Evolutionary conservation across 2,888 invertebrate species (phyloP), one percentile per base, ranked within the genome.

Genomic region (Seira sanloemensis): DNA sequence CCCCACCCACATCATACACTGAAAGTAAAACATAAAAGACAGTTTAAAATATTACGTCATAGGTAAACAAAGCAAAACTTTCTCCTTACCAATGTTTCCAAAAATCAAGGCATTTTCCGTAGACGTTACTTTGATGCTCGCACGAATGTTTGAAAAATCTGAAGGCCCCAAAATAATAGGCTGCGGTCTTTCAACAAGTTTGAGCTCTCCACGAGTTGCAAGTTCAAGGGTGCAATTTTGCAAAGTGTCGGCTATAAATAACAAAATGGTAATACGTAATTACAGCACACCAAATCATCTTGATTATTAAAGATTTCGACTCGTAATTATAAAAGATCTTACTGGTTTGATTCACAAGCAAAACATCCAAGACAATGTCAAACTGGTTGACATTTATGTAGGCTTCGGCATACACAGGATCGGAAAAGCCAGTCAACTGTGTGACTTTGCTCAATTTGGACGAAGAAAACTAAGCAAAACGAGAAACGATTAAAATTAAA

Each of bases 71-170:
- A n/a, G n/a, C n/a, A n/a, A n/a, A n/a, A n/a, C n/a, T n/a, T n/a
- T n/a, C 19, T 26, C 88, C 92, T 91, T 90, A 95, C 97, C 97
- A 89, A 99, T 99, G 91, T 99, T 99, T 84, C 99, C 99, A 92
- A 99, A 99, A 90, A 99, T 99, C 89, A 99, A 98, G 82, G 99
- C 99, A 92, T 99, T 99, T 92, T 99, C 99, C 0, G 99, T 99
- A 16, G 98, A 99, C 0, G 99, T 97, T n/a, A 98, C 98, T 92
- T 99, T 99, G 62, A 99, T 98, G 91, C 97, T 98, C 5, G 99
- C 99, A 92, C 98, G 98, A 90, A 99, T 99, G 91, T 98, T 97
- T 90, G 98, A 97, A 92, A 97, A 99, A 93, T 99, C 99, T 90
- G 98, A 94, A 0, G 99, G 98, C 2, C 97, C 99, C 89, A 99